Conservation (phyloP, 2,888 invertebrate genomes). For the Stenchaetothrips biformis region DNA sequence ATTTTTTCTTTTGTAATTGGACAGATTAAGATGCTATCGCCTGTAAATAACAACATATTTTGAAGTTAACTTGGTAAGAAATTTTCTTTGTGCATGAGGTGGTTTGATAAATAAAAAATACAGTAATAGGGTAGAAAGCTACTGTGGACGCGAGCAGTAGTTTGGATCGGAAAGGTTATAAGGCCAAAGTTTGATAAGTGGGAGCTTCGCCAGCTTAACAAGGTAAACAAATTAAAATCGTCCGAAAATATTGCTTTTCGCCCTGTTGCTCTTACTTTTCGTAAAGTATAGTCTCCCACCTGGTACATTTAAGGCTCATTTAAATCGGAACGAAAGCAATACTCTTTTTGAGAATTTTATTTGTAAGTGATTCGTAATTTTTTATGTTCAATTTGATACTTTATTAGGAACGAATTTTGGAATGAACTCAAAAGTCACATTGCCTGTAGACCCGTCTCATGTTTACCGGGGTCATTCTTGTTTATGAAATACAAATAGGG, state of each 20-base stretch:
- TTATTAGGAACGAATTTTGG: neutral
- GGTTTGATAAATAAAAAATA: neutral
- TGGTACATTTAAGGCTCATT: constrained; percentile 10
- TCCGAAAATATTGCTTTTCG: neutral
- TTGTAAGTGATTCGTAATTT: constrained; percentile 22
- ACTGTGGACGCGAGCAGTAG: no score
- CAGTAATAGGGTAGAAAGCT: neutral
- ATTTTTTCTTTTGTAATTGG: neutral
- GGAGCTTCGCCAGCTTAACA: no score
- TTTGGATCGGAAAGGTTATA: no score
- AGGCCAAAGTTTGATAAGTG: no score
- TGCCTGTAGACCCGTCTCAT: neutral
- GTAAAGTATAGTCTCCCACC: neutral
- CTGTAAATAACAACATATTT: constrained; percentile 7
- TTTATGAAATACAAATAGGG: neutral
- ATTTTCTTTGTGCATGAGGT: neutral
- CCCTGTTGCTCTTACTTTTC: constrained; percentile 11
- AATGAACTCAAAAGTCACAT: neutral
- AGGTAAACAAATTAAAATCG: neutral
- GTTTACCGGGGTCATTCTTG: neutral
- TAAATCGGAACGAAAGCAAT: constrained; percentile 23
- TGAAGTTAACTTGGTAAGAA: neutral
- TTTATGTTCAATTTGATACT: constrained; percentile 19
- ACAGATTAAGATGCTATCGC: neutral
- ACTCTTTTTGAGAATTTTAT: constrained; percentile 24